Evolutionary conservation across 2,888 invertebrate genomes (phyloP).

Genomic region (Mythimna pallens): DNA sequence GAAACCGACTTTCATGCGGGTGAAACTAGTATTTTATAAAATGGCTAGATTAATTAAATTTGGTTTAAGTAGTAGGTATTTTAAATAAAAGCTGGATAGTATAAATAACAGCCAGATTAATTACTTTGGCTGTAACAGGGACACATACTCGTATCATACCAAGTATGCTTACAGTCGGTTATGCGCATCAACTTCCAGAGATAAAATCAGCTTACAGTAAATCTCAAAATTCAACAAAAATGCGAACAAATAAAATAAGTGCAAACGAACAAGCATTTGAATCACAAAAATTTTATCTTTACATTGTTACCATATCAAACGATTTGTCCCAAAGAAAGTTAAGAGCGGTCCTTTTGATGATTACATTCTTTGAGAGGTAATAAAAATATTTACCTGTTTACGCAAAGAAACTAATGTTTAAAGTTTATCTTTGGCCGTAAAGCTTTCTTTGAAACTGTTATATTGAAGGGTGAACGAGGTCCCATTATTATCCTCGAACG

Average conservation of each 20-base stretch:
- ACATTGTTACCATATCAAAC: conserved; percentile 51
- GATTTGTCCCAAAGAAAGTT: conserved; percentile 72
- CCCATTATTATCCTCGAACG: conserved; percentile 28
- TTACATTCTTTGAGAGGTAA: conserved; percentile 64
- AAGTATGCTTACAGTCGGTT: too few relatives aligned
- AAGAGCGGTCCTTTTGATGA: conserved; percentile 71
- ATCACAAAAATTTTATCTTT: conserved; percentile 46
- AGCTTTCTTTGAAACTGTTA: conserved; percentile 72
- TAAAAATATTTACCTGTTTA: conserved; percentile 77
- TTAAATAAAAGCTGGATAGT: too few relatives aligned
- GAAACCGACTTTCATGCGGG: too few relatives aligned
- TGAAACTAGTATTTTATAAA: too few relatives aligned
- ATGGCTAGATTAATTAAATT: too few relatives aligned
- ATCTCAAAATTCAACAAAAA: conserved; percentile 12
- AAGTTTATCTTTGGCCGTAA: conserved; percentile 64
- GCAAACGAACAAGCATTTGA: conserved; percentile 28
- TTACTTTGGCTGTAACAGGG: too few relatives aligned
- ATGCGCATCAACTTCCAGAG: background rate
- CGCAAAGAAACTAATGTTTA: conserved; percentile 62
- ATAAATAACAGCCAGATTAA: too few relatives aligned
- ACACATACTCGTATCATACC: too few relatives aligned
- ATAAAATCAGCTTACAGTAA: conserved; percentile 2
- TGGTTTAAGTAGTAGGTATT: too few relatives aligned
- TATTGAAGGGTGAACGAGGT: conserved; percentile 31
- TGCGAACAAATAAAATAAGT: conserved; percentile 19